Conservation (phyloP, 1,140 invertebrate genomes). For the Heliconius hewitsoni region DNA sequence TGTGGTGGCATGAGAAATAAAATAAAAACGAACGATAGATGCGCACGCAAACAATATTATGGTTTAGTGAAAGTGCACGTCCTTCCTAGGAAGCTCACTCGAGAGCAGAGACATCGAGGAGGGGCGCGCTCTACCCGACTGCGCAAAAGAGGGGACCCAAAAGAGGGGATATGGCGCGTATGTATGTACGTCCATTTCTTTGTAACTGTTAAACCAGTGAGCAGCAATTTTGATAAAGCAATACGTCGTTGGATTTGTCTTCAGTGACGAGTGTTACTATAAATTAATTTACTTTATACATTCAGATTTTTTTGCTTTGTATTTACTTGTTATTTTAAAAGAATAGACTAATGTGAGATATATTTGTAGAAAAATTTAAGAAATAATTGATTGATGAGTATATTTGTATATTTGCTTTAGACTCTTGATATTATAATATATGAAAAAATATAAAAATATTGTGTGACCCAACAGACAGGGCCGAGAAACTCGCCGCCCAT, state of each 20-base stretch:
- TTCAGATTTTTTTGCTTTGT: too few species aligned
- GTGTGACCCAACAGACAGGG: not conserved
- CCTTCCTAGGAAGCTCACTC: conserved; percentile 43
- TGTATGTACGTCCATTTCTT: too few species aligned
- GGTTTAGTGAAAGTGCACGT: conserved; percentile 42
- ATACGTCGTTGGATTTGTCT: too few species aligned
- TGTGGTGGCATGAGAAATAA: conserved; percentile 47
- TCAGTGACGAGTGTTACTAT: too few species aligned
- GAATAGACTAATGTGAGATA: not conserved
- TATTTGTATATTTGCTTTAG: too few species aligned
- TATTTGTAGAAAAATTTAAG: not conserved
- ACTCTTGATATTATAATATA: too few species aligned
- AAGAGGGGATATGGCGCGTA: too few species aligned
- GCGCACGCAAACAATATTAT: conserved; percentile 40
- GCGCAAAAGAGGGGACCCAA: too few species aligned
- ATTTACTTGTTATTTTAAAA: not conserved
- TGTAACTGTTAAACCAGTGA: too few species aligned
- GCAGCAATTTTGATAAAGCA: too few species aligned
- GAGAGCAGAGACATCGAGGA: not conserved
- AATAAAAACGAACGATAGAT: conserved; percentile 38
- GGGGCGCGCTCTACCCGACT: not conserved
- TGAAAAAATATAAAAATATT: conserved; percentile 19
- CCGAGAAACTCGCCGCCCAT: not conserved
- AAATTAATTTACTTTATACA: too few species aligned
- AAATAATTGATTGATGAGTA: too few species aligned